phyloP scores from a whole-genome alignment of 2,113 vertebrate species.

The Muntiacus muntjak region DNA sequence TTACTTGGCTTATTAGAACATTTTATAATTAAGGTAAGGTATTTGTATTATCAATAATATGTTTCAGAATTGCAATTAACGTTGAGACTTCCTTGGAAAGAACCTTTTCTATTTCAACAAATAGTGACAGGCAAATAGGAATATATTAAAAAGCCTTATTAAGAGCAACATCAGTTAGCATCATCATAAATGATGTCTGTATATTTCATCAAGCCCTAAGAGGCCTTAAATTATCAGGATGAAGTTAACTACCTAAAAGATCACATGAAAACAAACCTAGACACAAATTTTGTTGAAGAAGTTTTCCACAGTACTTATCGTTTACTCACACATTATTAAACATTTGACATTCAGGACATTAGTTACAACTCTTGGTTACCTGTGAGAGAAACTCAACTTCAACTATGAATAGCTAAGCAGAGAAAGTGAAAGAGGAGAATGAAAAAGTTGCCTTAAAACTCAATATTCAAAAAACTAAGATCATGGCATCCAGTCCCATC shows the following conservation, averaged over 20 bases:
- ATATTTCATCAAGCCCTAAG: not conserved
- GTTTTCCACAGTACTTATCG: not conserved
- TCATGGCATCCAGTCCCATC: not conserved
- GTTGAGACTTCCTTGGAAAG: not conserved
- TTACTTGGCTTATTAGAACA: not conserved
- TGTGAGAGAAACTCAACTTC: not conserved
- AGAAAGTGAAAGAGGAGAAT: not conserved
- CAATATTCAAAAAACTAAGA: not conserved
- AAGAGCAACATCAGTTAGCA: not conserved
- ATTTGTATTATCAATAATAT: not conserved
- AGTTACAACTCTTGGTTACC: not conserved
- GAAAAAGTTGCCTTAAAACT: not conserved
- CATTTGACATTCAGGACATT: not conserved
- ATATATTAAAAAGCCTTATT: constrained; percentile 1
- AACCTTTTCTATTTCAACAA: not conserved
- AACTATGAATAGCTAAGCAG: not conserved
- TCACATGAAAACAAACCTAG: not conserved
- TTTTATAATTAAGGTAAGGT: constrained; percentile 2
- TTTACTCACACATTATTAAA: not conserved
- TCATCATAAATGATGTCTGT: not conserved
- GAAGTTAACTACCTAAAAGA: not conserved
- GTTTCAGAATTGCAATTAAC: not conserved
- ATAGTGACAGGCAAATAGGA: not conserved
- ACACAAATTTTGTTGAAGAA: not conserved
- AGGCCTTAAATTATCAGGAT: not conserved